A percentile compares a stretch with the other conserved stretches of the same genome.
phyloP scores from a whole-genome alignment of 2,888 invertebrate genomes.

The Caenorhabditis drosophilae region DNA sequence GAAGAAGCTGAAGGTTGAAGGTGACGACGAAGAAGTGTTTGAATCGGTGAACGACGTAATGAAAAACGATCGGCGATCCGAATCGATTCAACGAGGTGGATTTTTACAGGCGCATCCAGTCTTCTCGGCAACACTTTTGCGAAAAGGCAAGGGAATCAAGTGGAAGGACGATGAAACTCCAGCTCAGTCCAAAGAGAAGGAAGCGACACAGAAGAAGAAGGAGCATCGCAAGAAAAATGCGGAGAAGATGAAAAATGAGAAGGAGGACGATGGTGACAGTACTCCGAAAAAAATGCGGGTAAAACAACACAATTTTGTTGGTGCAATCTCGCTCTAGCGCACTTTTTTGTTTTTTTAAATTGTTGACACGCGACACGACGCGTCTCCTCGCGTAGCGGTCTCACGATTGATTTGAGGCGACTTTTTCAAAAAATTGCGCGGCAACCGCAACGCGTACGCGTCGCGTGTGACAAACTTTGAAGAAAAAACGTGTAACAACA shows the following conservation, averaged over 20 bases:
- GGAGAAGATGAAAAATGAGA: neutral
- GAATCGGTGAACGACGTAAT: conserved; percentile 1
- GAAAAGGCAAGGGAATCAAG: conserved; percentile 5
- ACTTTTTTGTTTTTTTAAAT: neutral
- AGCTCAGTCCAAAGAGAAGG: too few species aligned
- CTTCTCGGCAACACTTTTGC: neutral
- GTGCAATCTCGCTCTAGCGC: too few species aligned
- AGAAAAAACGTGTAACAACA: too few species aligned
- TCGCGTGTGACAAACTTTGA: neutral
- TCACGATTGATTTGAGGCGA: neutral
- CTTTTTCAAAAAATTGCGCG: neutral
- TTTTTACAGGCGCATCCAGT: conserved; percentile 4
- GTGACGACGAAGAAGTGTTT: conserved; percentile 2
- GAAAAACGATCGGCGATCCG: too few species aligned
- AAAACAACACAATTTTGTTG: too few species aligned
- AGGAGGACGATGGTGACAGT: neutral
- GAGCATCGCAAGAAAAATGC: too few species aligned
- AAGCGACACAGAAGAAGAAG: neutral
- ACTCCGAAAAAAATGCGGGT: neutral
- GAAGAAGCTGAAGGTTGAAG: neutral
- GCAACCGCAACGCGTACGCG: neutral
- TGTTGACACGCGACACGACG: neutral
- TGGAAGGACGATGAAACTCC: conserved; percentile 3
- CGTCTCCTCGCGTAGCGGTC: neutral
- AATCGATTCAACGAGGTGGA: too few species aligned